Evolutionary conservation across 1,140 invertebrate genomes (phyloP), one percentile per base, ranked within the genome.

Genomic region (Euwallacea similis): DNA sequence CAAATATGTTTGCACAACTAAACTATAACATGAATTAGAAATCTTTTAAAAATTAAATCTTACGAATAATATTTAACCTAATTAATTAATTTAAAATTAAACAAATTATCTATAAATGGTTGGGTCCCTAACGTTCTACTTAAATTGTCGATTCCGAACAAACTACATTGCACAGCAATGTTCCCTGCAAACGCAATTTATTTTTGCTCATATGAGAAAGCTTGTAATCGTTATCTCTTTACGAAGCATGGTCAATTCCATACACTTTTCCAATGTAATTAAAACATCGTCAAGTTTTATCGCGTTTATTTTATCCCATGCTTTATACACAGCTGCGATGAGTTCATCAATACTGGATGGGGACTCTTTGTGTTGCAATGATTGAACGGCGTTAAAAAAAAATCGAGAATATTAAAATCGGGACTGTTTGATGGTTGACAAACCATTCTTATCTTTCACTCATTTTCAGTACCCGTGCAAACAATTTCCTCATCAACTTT

Each of bases 341-440:
- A 33, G 4, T 33, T 33, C 21, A 33, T 33, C 21, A 33, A 33
- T 33, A 33, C 21, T 33, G 21, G 21, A 33, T 50, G 46, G 6
- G 6, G 9, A 50, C 46, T 50, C 46, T 10, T 50, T 50, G 13
- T 50, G 46, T 50, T 50, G 46, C 1, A 50, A 50, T 50, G 46
- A 50, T 50, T 50, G 46, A 50, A 50, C 6, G 46, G 46, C 46
- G 46, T 50, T 50, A 50, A 50, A 50, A 50, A 50, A 50, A 50
- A 50, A 50, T 50, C 46, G 1, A 59, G 56, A 59, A 59, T 6
- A 59, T 59, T 41, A 16, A 59, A 59, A 59, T 59, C 56, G 9
- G 15, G 10, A 16, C 15, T 59, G 56, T 59, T 59, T 59, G 33
- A 6, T 21, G 56, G 56, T 7, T 59, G 7, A 59, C 33, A 7